These are phyloP conservation scores for Protosalanx chinensis DNA, from an alignment of 2,797 vertebrate species.

Conservation along the genomic window DNA sequence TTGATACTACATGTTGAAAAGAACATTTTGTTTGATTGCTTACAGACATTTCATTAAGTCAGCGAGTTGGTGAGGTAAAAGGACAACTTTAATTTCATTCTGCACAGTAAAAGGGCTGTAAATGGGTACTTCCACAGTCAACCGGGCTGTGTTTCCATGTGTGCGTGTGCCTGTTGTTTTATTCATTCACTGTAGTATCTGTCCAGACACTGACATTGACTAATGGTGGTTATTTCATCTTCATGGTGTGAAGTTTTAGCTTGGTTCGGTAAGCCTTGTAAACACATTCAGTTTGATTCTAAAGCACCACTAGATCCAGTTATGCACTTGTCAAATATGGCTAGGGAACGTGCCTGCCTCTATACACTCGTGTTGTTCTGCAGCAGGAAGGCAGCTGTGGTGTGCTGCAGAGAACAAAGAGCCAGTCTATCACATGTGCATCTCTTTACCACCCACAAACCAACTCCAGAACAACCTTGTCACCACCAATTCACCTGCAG, in stretches of 20 bases:
- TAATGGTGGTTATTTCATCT: slow-evolving; percentile 14
- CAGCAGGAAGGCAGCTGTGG: not conserved
- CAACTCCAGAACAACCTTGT: too few relatives aligned
- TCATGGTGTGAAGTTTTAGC: slow-evolving; percentile 15
- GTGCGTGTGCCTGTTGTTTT: too few relatives aligned
- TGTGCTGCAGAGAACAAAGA: not conserved
- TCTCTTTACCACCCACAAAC: not conserved
- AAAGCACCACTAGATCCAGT: too few relatives aligned
- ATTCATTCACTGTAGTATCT: not conserved
- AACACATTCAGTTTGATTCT: slow-evolving; percentile 4
- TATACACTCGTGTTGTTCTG: too few relatives aligned
- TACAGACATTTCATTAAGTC: not conserved
- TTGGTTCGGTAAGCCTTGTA: slow-evolving; percentile 11
- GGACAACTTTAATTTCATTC: too few relatives aligned
- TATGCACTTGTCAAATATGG: too few relatives aligned
- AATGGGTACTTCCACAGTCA: too few relatives aligned
- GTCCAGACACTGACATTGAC: slow-evolving; percentile 5
- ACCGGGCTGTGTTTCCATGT: not conserved
- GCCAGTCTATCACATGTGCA: not conserved
- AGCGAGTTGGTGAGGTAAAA: not conserved
- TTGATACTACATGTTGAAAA: not conserved
- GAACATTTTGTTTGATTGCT: not conserved
- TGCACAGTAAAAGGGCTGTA: too few relatives aligned
- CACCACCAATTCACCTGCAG: too few relatives aligned
- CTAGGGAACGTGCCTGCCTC: too few relatives aligned